Conservation (phyloP, 2,888 invertebrate species). For the Heliconius ismenius region DNA sequence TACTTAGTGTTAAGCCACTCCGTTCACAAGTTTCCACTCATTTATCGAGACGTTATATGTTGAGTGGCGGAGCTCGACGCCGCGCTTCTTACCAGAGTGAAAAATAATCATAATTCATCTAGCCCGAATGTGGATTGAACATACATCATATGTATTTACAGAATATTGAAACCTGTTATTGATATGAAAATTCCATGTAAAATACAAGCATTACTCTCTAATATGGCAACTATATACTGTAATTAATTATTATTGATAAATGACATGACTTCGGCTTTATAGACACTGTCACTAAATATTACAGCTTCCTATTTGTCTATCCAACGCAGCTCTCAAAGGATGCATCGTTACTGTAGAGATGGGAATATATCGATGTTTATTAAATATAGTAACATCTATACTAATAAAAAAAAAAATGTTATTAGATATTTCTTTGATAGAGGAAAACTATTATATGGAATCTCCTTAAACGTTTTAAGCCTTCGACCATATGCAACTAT, state of each 20-base stretch:
- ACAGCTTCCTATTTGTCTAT: conserved; percentile 11
- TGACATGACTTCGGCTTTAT: not conserved
- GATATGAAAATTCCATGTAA: not conserved
- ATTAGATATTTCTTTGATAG: too few relatives aligned
- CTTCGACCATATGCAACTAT: too few relatives aligned
- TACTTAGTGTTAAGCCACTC: not conserved
- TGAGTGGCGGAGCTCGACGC: not conserved
- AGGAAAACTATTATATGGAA: too few relatives aligned
- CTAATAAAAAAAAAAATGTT: too few relatives aligned
- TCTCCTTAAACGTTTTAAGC: too few relatives aligned
- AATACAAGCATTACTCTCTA: not conserved
- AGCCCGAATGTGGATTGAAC: too few relatives aligned
- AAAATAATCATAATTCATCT: not conserved
- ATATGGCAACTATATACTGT: not conserved
- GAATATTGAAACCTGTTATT: not conserved
- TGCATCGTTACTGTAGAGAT: not conserved
- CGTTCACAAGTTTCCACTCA: not conserved
- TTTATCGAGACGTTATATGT: not conserved
- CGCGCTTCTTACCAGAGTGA: not conserved
- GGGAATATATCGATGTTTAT: not conserved
- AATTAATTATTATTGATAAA: not conserved
- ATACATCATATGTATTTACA: not conserved
- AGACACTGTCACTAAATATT: conserved; percentile 7
- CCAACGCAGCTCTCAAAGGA: conserved; percentile 10
- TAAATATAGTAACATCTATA: not conserved